phyloP scores from a whole-genome alignment of 2,888 invertebrate species.

The Deilephila elpenor region DNA sequence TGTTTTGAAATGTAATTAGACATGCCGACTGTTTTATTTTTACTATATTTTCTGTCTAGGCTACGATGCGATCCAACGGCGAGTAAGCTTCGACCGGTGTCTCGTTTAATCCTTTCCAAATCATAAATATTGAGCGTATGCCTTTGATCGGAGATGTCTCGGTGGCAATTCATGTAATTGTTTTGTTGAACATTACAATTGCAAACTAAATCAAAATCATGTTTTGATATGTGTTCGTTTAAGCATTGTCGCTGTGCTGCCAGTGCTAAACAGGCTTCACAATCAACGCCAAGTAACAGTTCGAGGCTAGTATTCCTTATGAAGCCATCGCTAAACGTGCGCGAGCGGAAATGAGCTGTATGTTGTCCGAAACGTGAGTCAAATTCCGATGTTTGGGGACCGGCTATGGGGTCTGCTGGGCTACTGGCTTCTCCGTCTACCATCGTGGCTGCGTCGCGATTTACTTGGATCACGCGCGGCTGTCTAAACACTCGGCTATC shows the following conservation, averaged over 20 bases:
- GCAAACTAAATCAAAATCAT: constrained; percentile 77
- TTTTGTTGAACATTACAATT: constrained; percentile 79
- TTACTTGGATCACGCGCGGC: constrained; percentile 80
- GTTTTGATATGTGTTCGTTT: constrained; percentile 73
- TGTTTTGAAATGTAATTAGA: constrained; percentile 81
- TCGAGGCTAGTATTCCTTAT: constrained; percentile 81
- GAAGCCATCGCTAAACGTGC: constrained; percentile 82
- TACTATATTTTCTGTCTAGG: constrained; percentile 77
- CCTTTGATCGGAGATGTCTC: constrained; percentile 66
- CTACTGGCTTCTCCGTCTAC: constrained; percentile 69
- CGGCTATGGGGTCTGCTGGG: constrained; percentile 34
- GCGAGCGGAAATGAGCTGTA: constrained; percentile 73
- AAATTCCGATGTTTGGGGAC: constrained; percentile 37
- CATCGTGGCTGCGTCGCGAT: constrained; percentile 81
- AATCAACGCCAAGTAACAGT: constrained; percentile 79
- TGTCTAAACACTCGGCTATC: constrained; percentile 76
- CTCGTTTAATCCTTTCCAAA: constrained; percentile 75
- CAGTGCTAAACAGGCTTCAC: constrained; percentile 79
- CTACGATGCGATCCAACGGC: constrained; percentile 75
- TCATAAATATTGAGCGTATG: constrained; percentile 79
- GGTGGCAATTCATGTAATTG: constrained; percentile 73
- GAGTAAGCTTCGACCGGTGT: constrained; percentile 67
- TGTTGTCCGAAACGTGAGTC: constrained; percentile 61
- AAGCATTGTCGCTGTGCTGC: constrained; percentile 73
- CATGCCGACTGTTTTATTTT: constrained; percentile 77